Evolutionary conservation across 2,888 invertebrate genomes (phyloP).

Genomic region (Malacosoma neustria): DNA sequence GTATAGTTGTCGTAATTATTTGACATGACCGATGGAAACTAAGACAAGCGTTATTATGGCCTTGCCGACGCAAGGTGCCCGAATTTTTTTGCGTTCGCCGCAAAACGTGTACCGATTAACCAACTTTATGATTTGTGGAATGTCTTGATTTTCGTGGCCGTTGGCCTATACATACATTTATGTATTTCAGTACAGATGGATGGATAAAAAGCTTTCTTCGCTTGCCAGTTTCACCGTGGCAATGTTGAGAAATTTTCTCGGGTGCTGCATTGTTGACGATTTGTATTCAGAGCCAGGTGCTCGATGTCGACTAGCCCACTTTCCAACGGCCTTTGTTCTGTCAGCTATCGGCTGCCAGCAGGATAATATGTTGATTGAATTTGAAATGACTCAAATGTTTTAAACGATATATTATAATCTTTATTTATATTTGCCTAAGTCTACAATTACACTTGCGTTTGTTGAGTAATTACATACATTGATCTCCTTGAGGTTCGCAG

Average conservation of each 20-base stretch:
- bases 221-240: slow-evolving; percentile 41
- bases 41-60: slow-evolving; percentile 42
- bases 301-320: slow-evolving; percentile 38
- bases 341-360: slow-evolving; percentile 26
- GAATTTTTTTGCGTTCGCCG: slow-evolving; percentile 58
- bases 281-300: slow-evolving; percentile 54
- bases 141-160: slow-evolving; percentile 35
- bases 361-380: slow-evolving; percentile 25
- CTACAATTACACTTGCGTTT: slow-evolving; percentile 28
- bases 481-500: slow-evolving; percentile 62
- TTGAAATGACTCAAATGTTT: neutral
- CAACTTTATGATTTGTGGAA: slow-evolving; percentile 37
- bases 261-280: slow-evolving; percentile 57
- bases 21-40: slow-evolving; percentile 45
- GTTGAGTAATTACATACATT: slow-evolving; percentile 46
- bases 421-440: slow-evolving; percentile 1
- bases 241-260: slow-evolving; percentile 54
- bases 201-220: slow-evolving; percentile 43
- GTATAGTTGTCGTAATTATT: slow-evolving; percentile 39
- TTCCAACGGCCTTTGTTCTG: slow-evolving; percentile 61
- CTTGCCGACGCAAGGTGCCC: slow-evolving; percentile 55
- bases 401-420: neutral
- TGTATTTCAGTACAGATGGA: neutral
- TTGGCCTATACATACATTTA: slow-evolving; percentile 30
- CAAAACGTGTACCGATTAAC: slow-evolving; percentile 53